Conservation (phyloP, 1,140 invertebrate species). For the Drosophila asahinai region DNA sequence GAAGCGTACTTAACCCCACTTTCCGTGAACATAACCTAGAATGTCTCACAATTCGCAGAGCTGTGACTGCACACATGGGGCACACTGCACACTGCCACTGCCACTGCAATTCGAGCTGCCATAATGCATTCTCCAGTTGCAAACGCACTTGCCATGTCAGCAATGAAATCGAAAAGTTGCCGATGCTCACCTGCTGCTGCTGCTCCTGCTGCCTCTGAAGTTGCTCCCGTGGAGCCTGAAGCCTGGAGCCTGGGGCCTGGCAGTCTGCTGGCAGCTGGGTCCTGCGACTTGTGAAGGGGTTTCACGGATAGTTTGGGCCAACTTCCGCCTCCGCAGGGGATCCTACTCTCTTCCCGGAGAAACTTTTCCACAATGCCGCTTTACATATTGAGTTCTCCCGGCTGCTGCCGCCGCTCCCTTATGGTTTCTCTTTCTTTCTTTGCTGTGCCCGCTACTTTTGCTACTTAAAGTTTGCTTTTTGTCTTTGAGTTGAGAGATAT, state of each 20-base stretch:
- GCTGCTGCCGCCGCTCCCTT: not conserved
- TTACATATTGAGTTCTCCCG: constrained; percentile 42
- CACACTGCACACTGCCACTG: too few relatives aligned
- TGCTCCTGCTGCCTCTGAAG: constrained; percentile 36
- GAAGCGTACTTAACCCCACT: constrained; percentile 13
- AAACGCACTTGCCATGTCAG: constrained; percentile 44
- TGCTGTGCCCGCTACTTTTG: constrained; percentile 55
- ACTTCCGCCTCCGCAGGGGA: constrained; percentile 68
- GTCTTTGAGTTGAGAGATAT: constrained; percentile 57
- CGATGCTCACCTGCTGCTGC: constrained; percentile 61
- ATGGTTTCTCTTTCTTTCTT: constrained; percentile 24
- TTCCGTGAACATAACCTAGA: constrained; percentile 10
- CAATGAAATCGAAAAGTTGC: constrained; percentile 79
- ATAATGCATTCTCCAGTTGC: constrained; percentile 21
- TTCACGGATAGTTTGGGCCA: constrained; percentile 69
- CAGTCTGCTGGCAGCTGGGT: constrained; percentile 25
- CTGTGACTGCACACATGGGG: constrained; percentile 17
- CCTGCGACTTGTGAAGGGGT: constrained; percentile 57
- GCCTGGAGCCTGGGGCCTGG: not conserved
- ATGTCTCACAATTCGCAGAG: constrained; percentile 8
- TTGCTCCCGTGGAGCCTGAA: not conserved
- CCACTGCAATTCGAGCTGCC: constrained; percentile 24
- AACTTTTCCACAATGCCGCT: constrained; percentile 71
- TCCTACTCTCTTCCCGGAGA: constrained; percentile 25
- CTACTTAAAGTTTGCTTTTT: constrained; percentile 82